Evolutionary conservation across 2,797 vertebrate genomes (phyloP).

Genomic region (Gastrophryne carolinensis): DNA sequence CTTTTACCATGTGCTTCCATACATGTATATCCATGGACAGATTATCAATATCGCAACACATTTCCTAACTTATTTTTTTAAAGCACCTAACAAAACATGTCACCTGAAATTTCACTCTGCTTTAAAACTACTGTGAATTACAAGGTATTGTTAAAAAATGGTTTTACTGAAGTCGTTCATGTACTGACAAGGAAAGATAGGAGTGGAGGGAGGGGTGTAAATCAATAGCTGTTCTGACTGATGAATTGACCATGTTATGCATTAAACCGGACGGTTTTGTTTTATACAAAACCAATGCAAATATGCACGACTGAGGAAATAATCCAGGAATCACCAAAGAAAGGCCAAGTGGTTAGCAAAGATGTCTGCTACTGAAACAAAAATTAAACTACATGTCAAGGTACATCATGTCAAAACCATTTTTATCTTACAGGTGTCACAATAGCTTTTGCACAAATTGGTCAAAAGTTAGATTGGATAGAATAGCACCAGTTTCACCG

Average conservation of each 20-base stretch:
- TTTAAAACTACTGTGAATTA: conserved; percentile 7
- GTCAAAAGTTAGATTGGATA: not conserved
- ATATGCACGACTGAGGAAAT: not conserved
- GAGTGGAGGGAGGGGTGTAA: not conserved
- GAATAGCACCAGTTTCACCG: conserved; percentile 13
- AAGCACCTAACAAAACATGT: conserved; percentile 28
- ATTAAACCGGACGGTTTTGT: not conserved
- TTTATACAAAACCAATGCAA: not conserved
- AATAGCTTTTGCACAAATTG: not conserved
- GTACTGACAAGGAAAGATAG: not conserved
- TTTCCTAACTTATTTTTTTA: conserved; percentile 3
- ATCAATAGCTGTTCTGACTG: not conserved
- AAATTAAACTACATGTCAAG: too few relatives aligned
- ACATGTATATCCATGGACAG: conserved; percentile 11
- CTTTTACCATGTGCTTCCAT: conserved; percentile 32
- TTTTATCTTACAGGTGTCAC: not conserved
- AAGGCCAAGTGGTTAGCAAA: too few relatives aligned
- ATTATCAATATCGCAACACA: conserved; percentile 1
- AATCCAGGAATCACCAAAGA: too few relatives aligned
- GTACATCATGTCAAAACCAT: too few relatives aligned
- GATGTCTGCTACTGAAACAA: too few relatives aligned
- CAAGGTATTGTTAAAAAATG: not conserved
- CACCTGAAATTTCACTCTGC: not conserved
- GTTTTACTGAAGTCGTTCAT: not conserved
- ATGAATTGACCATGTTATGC: not conserved